Base-by-base conservation (phyloP, 2,797 vertebrate species). In the Fistularia tabacaria region DNA sequence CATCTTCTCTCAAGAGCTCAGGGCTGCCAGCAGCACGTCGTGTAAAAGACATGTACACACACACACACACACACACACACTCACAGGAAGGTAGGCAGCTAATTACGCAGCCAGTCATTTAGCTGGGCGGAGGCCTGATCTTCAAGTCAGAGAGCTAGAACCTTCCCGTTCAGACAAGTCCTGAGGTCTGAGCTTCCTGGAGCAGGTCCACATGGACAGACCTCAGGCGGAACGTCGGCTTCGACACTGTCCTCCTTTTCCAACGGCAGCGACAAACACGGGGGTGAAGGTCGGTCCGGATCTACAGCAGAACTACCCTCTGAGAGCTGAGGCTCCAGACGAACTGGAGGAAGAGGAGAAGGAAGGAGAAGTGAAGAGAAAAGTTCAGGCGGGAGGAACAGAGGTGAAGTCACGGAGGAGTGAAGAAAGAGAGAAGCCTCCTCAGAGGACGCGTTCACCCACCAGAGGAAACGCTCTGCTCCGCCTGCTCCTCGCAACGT, bases 151-250 rank as follows among this genome's bases (percentile, higher is more conserved):
- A 54, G 7, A 54, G 38, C 43, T 58, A 47, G 49, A 69, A 67
- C 74, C 71, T 51, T 82, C 73, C 73, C 74, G 73, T 79, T 89
- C 78, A 87, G 77, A 77, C 71, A 79, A 85, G 81, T 86, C 86
- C 86, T 90, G 85, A 85, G 75, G 67, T 87, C 85, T 88, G 86
- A 90, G 86, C 87, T 92, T 91, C 90, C 77, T 65, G 59, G 71
- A 85, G 81, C 80, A 13, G 45, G 57, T 80, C 71, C 77, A 75
- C 72, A 72, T 75, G 48, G 70, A 62, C 77, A 78, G 66, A 76
- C 64, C 61, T 71, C 44, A 51, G 14, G 9, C 38, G 36, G 66
- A 53, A 25, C 25, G 2, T 25, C 25, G 5, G 25, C 25, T 25
- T 5, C 25, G 5, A 25, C 25, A 25, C 25, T 25, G 25, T 25